These are phyloP conservation scores for Anarsia innoxiella DNA, from an alignment of 2,888 invertebrate species.

Conservation along the genomic window DNA sequence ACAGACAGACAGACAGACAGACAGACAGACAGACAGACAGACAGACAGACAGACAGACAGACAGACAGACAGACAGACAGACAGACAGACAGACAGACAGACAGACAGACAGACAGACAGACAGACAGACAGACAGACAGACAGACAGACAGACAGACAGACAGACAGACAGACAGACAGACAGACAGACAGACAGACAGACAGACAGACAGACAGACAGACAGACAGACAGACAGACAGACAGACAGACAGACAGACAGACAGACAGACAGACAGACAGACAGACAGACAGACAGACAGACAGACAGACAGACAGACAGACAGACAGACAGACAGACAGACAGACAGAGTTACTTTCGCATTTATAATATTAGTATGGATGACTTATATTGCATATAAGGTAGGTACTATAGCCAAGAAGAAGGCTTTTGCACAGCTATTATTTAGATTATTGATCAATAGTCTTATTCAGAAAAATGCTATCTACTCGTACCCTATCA, in stretches of 20 bases:
- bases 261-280: constrained; percentile 2
- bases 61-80: constrained; percentile 5
- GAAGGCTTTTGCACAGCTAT: too few species aligned
- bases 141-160: constrained; percentile 2
- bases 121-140: constrained; percentile 2
- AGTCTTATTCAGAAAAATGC: too few species aligned
- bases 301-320: constrained; percentile 2
- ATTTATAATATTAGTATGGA: too few species aligned
- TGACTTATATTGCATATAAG: too few species aligned
- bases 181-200: constrained; percentile 2
- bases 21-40: constrained; percentile 4
- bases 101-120: constrained; percentile 2
- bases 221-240: constrained; percentile 2
- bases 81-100: constrained; percentile 3
- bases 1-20: constrained; percentile 3
- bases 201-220: constrained; percentile 2
- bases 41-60: constrained; percentile 4
- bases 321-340: constrained; percentile 1
- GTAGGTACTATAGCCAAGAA: too few species aligned
- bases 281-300: constrained; percentile 2
- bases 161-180: constrained; percentile 2
- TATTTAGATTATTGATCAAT: too few species aligned
- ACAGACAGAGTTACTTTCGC: too few species aligned
- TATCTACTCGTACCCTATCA: too few species aligned
- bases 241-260: constrained; percentile 2